A percentile compares a stretch with the other conserved stretches of the same genome.
These are phyloP conservation scores for Zeuzera pyrina DNA, from an alignment of 2,888 invertebrate genomes.

Conservation along the genomic window DNA sequence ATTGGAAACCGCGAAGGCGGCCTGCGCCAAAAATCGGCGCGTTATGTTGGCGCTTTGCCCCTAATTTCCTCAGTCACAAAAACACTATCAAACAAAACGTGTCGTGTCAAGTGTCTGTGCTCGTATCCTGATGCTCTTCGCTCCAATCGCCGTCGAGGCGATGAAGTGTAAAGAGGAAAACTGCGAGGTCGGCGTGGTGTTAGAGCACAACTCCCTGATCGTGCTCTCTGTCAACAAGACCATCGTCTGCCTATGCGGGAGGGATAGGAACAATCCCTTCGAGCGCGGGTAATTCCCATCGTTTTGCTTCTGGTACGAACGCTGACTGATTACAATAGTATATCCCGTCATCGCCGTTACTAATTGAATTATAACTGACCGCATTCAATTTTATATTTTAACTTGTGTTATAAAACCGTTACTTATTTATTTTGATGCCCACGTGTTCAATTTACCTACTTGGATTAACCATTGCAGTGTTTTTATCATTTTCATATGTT, in stretches of 20 bases:
- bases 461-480: too few relatives aligned
- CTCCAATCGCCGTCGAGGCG: slow-evolving; percentile 69
- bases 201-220: slow-evolving; percentile 67
- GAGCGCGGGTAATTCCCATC: slow-evolving; percentile 66
- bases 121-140: slow-evolving; percentile 50
- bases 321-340: slow-evolving; percentile 9
- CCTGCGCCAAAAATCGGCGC: slow-evolving; percentile 60
- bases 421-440: too few relatives aligned
- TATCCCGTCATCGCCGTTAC: too few relatives aligned
- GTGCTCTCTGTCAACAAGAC: slow-evolving; percentile 68
- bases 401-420: too few relatives aligned
- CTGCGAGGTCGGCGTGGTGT: slow-evolving; percentile 69
- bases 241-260: slow-evolving; percentile 69
- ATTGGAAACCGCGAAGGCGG: slow-evolving; percentile 47
- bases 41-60: slow-evolving; percentile 40
- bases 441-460: too few relatives aligned
- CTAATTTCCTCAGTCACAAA: slow-evolving; percentile 23
- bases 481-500: too few relatives aligned
- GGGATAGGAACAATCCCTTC: slow-evolving; percentile 59
- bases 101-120: slow-evolving; percentile 51
- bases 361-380: too few relatives aligned
- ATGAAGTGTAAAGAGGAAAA: slow-evolving; percentile 74
- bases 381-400: too few relatives aligned
- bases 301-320: slow-evolving; percentile 35
- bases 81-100: slow-evolving; percentile 21